Evolutionary conservation across 2,113 vertebrate genomes (phyloP).

Genomic region (Columba janthina): DNA sequence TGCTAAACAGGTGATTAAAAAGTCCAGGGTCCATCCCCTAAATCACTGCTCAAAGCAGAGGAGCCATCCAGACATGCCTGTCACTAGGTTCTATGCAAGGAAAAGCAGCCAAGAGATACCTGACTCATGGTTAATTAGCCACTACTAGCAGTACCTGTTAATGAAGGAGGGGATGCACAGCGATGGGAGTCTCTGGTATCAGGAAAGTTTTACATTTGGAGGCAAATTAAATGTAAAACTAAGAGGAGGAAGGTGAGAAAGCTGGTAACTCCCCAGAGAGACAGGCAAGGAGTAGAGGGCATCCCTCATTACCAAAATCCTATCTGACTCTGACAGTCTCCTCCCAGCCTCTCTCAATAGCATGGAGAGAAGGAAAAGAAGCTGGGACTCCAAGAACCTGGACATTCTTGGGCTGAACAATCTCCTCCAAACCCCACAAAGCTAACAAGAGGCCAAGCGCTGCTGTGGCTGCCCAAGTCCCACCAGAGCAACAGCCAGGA

Average conservation of each 20-base stretch:
- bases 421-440: background rate
- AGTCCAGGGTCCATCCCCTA: background rate
- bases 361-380: background rate
- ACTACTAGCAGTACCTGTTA: background rate
- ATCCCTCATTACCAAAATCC: background rate
- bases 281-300: background rate
- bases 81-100: background rate
- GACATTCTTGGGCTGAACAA: background rate
- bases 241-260: background rate
- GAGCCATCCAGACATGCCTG: background rate
- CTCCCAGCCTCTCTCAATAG: background rate
- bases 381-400: background rate
- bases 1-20: slow-evolving; percentile 1
- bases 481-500: background rate
- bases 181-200: background rate
- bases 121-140: background rate
- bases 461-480: background rate
- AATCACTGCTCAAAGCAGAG: background rate
- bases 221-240: background rate
- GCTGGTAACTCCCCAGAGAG: background rate
- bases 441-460: background rate
- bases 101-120: slow-evolving; percentile 17
- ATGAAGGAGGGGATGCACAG: background rate
- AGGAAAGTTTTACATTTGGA: background rate
- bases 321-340: background rate